A percentile compares a stretch with the other conserved stretches of the same genome.
Evolutionary conservation across 1,140 invertebrate species (phyloP).

Genomic region (Drosophila ohnishii): DNA sequence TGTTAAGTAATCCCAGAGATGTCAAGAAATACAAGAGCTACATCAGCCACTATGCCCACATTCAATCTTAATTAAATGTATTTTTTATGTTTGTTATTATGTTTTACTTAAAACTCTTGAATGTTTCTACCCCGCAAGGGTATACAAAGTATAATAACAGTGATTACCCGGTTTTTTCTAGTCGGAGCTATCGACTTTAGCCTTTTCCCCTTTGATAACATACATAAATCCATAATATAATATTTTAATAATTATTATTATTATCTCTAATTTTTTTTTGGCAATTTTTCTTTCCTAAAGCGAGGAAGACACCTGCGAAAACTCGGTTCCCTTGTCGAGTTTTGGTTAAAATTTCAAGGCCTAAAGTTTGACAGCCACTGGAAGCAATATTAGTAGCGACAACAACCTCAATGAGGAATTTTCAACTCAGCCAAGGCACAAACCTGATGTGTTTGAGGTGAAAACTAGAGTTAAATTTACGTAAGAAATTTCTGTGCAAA

Average conservation of each 20-base stretch:
- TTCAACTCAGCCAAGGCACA: constrained; percentile 18
- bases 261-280: neutral
- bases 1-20: neutral
- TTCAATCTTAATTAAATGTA: too few relatives aligned
- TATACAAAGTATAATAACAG: too few relatives aligned
- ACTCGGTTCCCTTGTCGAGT: constrained; percentile 61
- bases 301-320: constrained; percentile 71
- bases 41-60: too few relatives aligned
- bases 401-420: neutral
- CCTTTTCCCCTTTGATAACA: too few relatives aligned
- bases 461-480: neutral
- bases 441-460: constrained; percentile 1
- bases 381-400: constrained; percentile 9
- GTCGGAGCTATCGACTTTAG: too few relatives aligned
- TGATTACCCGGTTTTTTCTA: too few relatives aligned
- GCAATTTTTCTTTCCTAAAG: constrained; percentile 24
- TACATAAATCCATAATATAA: too few relatives aligned
- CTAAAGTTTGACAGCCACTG: constrained; percentile 22
- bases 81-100: too few relatives aligned
- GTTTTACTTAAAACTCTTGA: too few relatives aligned
- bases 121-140: too few relatives aligned
- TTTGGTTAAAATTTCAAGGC: constrained; percentile 36
- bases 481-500: neutral
- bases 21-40: too few relatives aligned
- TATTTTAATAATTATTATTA: neutral